These are phyloP conservation scores for Malaclemys terrapin DNA, from an alignment of 2,113 vertebrate genomes.

Conservation along the genomic window DNA sequence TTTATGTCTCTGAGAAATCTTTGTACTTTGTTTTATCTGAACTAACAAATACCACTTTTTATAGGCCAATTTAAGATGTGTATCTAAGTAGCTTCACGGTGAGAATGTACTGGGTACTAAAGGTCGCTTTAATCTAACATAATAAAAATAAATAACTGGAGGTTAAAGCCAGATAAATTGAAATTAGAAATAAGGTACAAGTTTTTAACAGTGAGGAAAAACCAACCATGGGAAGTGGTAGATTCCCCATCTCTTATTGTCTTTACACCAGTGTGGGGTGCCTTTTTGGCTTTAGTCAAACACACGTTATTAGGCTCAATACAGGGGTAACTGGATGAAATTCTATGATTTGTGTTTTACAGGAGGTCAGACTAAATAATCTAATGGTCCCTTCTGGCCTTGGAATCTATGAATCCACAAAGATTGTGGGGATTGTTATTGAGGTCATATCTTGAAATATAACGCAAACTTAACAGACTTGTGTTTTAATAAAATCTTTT, in stretches of 20 bases:
- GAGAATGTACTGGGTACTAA: too few species aligned
- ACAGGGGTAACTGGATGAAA: neutral
- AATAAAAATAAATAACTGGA: too few species aligned
- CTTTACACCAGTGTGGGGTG: neutral
- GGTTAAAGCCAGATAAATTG: too few species aligned
- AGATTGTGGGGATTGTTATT: neutral
- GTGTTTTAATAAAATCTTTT: neutral
- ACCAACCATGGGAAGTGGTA: neutral
- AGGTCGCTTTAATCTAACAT: too few species aligned
- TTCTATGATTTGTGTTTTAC: neutral
- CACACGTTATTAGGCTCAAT: neutral
- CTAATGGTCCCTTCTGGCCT: neutral
- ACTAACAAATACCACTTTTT: neutral
- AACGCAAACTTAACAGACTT: neutral
- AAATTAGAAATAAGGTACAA: too few species aligned
- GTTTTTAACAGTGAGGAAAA: too few species aligned
- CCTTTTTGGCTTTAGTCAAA: neutral
- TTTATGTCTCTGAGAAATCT: neutral
- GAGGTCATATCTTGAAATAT: neutral
- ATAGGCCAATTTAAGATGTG: too few species aligned
- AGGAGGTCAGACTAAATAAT: neutral
- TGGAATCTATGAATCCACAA: neutral
- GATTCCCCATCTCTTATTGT: neutral
- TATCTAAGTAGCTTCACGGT: too few species aligned
- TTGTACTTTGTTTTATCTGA: neutral